Conservation (phyloP, 1,140 invertebrate species). For the Aricia agestis region DNA sequence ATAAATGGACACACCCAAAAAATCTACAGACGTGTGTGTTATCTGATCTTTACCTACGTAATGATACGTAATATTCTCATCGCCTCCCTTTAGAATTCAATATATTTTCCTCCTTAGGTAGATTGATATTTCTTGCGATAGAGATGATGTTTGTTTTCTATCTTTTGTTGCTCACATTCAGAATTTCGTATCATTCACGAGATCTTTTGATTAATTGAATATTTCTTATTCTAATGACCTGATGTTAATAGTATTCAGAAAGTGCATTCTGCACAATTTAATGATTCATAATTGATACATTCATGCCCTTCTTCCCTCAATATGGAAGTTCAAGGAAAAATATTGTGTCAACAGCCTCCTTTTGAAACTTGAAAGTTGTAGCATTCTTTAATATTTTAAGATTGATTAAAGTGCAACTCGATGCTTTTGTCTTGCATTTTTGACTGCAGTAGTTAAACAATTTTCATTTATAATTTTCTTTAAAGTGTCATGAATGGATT, state of each 20-base stretch:
- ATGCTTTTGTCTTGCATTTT: too few relatives aligned
- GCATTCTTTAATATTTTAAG: not conserved
- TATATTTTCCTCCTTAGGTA: too few relatives aligned
- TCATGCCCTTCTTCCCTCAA: not conserved
- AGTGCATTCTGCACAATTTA: constrained; percentile 20
- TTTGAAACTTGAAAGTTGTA: not conserved
- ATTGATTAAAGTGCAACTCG: not conserved
- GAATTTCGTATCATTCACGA: too few relatives aligned
- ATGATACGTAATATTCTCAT: too few relatives aligned
- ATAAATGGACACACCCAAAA: not conserved
- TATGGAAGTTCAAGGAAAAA: constrained; percentile 4
- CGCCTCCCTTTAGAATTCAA: too few relatives aligned
- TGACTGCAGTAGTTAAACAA: too few relatives aligned
- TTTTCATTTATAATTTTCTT: too few relatives aligned
- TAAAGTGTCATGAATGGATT: too few relatives aligned
- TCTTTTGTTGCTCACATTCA: too few relatives aligned
- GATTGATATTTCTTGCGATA: too few relatives aligned
- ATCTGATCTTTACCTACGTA: too few relatives aligned
- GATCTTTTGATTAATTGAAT: not conserved
- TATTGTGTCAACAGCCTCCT: not conserved
- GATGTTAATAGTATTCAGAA: not conserved
- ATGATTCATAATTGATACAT: constrained; percentile 32
- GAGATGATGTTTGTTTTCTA: too few relatives aligned
- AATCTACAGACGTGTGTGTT: not conserved
- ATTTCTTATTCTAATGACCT: not conserved